These are phyloP conservation scores for Cephus nigrinus DNA, from an alignment of 2,888 invertebrate genomes.

Conservation along the genomic window DNA sequence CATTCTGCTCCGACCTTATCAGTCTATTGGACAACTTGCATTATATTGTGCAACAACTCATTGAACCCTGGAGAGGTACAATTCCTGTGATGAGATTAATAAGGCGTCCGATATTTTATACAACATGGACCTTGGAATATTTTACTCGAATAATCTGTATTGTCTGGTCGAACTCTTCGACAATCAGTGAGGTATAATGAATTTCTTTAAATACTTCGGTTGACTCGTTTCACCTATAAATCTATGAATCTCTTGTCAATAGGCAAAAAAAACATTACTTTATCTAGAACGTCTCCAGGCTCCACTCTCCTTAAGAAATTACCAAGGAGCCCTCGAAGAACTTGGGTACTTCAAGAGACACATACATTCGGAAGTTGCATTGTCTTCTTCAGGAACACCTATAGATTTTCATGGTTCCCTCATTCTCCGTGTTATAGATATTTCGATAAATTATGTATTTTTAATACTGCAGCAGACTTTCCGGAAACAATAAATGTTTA, in stretches of 20 bases:
- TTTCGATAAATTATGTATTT: neutral
- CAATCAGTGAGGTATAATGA: neutral
- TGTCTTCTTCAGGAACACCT: neutral
- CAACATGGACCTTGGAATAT: neutral
- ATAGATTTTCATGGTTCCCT: neutral
- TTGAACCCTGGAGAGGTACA: neutral
- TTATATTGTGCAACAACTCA: neutral
- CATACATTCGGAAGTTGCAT: neutral
- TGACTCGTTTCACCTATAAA: neutral
- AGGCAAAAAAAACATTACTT: neutral
- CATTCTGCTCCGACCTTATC: neutral
- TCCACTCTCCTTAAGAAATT: neutral
- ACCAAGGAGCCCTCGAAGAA: neutral
- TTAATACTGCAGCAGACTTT: neutral
- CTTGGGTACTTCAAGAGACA: neutral
- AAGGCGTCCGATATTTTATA: neutral
- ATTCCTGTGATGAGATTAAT: neutral
- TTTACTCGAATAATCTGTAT: neutral
- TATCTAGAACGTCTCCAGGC: neutral
- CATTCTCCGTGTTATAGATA: neutral
- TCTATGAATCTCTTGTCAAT: neutral
- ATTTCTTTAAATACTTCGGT: neutral
- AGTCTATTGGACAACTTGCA: neutral
- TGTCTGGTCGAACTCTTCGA: neutral
- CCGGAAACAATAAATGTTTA: neutral